These are phyloP conservation scores for Hirudo medicinalis DNA, from an alignment of 1,140 invertebrate species.

Conservation along the genomic window DNA sequence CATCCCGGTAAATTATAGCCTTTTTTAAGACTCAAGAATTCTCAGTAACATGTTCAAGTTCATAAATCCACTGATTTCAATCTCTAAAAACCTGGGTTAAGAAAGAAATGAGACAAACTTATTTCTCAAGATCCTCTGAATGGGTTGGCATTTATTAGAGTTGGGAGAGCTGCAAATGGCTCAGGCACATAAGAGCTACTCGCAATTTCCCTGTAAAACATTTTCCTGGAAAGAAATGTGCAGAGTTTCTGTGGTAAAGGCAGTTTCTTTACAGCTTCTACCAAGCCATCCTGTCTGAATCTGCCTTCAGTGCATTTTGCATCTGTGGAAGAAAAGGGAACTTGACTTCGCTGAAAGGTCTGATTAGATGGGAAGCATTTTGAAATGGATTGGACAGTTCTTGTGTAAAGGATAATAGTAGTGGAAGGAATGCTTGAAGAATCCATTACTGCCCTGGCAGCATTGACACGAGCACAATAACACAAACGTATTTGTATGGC, in stretches of 20 bases:
- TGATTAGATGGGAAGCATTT: constrained; percentile 6
- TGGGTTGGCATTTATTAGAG: too few species aligned
- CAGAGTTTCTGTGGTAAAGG: constrained; percentile 18
- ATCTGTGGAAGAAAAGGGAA: background rate
- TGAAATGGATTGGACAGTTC: background rate
- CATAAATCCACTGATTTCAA: too few species aligned
- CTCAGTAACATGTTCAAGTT: too few species aligned
- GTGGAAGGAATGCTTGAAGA: background rate
- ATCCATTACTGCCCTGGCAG: background rate
- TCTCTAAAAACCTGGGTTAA: too few species aligned
- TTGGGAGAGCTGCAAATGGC: background rate
- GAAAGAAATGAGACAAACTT: too few species aligned
- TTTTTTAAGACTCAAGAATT: too few species aligned
- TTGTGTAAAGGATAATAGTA: background rate
- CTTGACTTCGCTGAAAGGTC: background rate
- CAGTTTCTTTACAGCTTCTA: constrained; percentile 17
- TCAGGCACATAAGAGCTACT: background rate
- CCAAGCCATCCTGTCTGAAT: constrained; percentile 14
- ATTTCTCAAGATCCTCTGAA: too few species aligned
- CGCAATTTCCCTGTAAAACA: constrained; percentile 22
- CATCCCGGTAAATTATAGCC: too few species aligned
- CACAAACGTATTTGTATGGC: constrained; percentile 34
- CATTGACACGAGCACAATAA: constrained; percentile 23
- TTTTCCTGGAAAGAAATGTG: constrained; percentile 19
- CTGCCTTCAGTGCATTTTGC: background rate